phyloP scores from a whole-genome alignment of 1,140 invertebrate genomes.

The Batillaria attramentaria region DNA sequence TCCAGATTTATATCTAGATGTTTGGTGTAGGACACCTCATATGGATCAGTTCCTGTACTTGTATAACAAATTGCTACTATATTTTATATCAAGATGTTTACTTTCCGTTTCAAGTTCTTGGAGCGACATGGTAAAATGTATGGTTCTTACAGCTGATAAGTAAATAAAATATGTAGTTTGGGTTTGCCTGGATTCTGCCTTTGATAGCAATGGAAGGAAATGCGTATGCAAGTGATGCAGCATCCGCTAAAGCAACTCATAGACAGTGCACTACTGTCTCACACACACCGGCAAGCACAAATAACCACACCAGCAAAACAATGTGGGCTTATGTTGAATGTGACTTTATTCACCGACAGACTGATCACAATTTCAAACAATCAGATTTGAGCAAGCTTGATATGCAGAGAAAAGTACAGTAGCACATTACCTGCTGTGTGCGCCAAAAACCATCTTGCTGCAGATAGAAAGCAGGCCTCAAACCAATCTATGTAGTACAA shows the following conservation, averaged over 20 bases:
- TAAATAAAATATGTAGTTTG: not conserved
- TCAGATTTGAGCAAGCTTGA: conserved; percentile 8
- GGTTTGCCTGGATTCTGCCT: not conserved
- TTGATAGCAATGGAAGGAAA: not conserved
- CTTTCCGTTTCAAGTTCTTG: not conserved
- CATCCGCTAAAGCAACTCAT: not conserved
- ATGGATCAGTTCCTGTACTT: not conserved
- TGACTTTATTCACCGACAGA: conserved; percentile 17
- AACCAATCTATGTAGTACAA: not conserved
- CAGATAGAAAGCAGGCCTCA: too few relatives aligned
- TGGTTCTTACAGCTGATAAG: not conserved
- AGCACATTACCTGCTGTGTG: too few relatives aligned
- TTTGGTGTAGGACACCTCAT: too few relatives aligned
- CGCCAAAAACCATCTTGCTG: too few relatives aligned
- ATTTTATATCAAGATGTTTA: not conserved
- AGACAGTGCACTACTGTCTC: not conserved
- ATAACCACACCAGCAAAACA: not conserved
- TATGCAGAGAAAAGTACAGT: not conserved
- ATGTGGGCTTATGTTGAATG: not conserved
- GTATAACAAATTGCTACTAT: not conserved
- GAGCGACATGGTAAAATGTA: not conserved
- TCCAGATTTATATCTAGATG: too few relatives aligned
- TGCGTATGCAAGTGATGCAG: not conserved
- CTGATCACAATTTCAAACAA: conserved; percentile 8
- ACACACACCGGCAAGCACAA: not conserved